Evolutionary conservation across 2,113 vertebrate species (phyloP), one percentile per base, ranked within the genome.

Genomic region (Speoplatyrhinus poulsoni): DNA sequence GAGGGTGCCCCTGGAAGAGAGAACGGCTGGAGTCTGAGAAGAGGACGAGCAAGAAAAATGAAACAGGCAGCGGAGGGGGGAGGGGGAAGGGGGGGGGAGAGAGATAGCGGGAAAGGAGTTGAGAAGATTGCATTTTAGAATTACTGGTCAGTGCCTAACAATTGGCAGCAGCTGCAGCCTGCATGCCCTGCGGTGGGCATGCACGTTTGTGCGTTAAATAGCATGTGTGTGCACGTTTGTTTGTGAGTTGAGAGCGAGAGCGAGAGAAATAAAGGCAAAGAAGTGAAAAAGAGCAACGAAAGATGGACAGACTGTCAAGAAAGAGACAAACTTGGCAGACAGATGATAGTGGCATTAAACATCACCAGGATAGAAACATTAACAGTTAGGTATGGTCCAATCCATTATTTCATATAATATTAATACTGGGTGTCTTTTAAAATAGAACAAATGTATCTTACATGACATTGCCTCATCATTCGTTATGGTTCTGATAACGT

Each of bases 71-170:
- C 11, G 6, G 46, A 63, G 61, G 26, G 17, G 32, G 26, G 1
- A 33, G 15, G 36, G 2, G 41, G 33, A 46, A 0, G 16, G 64
- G 55, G n/a, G 48, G 15, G 32, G 46, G n/a, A 32, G 46, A 58
- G 56, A 60, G 58, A 60, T 60, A 60, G 59, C 59, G n/a, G 81
- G 75, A 76, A 88, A 81, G 77, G 78, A 84, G 87, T 81, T 79
- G 81, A 87, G 83, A 90, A 90, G 89, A 90, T 90, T 90, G 88
- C 86, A 85, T 90, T 89, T 90, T 84, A 89, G 89, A 89, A 89
- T 90, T 89, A 90, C 87, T 89, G 87, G 87, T 87, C 87, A 87
- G 86, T 87, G 88, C 86, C 87, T 88, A 79, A 89, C 86, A 90
- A 90, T 90, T 89, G 89, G 87, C 85, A 88, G 87, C 89, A 90